A percentile compares a stretch with the other conserved stretches of the same genome.
These are phyloP conservation scores for Sphyrna mokarran DNA, from an alignment of 2,113 vertebrate species.

Conservation along the genomic window DNA sequence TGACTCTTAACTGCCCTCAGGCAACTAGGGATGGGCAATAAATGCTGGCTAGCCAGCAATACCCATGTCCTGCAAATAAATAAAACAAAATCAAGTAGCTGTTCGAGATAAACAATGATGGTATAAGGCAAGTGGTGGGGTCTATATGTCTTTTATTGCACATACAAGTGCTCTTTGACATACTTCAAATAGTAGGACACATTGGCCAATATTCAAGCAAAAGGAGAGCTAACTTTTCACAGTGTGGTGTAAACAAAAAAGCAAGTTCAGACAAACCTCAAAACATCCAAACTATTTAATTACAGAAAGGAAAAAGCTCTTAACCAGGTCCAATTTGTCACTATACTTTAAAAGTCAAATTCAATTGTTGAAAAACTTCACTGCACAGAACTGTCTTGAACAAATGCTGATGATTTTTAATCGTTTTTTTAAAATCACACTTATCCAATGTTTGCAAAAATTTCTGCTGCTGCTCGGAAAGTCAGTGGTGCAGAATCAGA, in stretches of 20 bases:
- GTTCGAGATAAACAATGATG: background rate
- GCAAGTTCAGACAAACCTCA: background rate
- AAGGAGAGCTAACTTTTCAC: background rate
- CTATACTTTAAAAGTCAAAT: background rate
- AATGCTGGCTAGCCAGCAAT: no score
- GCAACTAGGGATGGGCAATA: no score
- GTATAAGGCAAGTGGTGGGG: background rate
- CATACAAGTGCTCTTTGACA: background rate
- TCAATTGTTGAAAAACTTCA: background rate
- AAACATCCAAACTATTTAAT: conserved; percentile 28
- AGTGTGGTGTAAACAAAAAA: background rate
- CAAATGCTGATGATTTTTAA: background rate
- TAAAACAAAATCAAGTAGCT: background rate
- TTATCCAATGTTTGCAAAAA: background rate
- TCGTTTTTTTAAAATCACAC: background rate
- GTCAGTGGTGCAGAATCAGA: background rate
- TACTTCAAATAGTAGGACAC: background rate
- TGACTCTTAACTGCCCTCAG: no score
- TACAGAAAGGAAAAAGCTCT: background rate
- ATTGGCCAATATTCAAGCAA: background rate
- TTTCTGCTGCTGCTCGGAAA: background rate
- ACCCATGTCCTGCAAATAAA: no score
- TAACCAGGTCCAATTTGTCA: background rate
- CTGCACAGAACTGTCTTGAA: background rate
- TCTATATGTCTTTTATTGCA: background rate